Base-by-base conservation (phyloP, 2,113 vertebrate genomes). In the Cavia aperea region DNA sequence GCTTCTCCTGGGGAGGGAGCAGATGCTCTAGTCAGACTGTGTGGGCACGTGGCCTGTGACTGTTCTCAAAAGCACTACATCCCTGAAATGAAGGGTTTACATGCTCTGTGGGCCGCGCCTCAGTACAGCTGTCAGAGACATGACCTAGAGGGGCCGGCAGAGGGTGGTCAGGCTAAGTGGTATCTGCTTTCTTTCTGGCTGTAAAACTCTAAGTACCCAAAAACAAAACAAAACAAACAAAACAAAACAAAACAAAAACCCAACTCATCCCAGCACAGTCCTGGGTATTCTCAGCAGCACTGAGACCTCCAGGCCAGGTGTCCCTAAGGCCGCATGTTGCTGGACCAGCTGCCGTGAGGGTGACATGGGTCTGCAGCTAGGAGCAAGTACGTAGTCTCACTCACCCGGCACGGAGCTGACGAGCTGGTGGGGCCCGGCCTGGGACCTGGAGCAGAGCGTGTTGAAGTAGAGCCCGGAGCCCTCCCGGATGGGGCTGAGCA, bases 381-480 rank as follows among this genome's bases (percentile, higher is more conserved):
- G 62, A 4, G 13, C 0, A 5, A 13, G 18, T 1, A 21, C 21
- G 8, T 36, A 8, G 46, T 66, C 65, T 60, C 54, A 94, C 95
- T 96, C 95, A 98, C 98, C 97, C 23, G 96, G 66, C 6, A 51
- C 18, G 18, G 94, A 36, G 26, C 96, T 91, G 93, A 94, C 75
- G 18, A 96, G 96, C 66, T n/a, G 95, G 56, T 81, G 58, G 0
- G 97, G 91, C 0, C 94, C 70, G 0, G 93, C 51, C 16, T 86
- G 96, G 10, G 96, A 24, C 0, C 60, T 65, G 51, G 97, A 95
- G 1, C 96, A 96, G 79, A 97, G 96, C 0, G 96, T 97, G 95
- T 86, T 98, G 96, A 98, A 98, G 88, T 98, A 98, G 1, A 98
- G 97, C 4, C 98, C 98, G 0, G 98, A 98, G 43, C 98, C 98